A percentile compares a stretch with the other conserved stretches of the same genome.
phyloP scores from a whole-genome alignment of 2,797 vertebrate genomes.

The Girardinus metallicus region DNA sequence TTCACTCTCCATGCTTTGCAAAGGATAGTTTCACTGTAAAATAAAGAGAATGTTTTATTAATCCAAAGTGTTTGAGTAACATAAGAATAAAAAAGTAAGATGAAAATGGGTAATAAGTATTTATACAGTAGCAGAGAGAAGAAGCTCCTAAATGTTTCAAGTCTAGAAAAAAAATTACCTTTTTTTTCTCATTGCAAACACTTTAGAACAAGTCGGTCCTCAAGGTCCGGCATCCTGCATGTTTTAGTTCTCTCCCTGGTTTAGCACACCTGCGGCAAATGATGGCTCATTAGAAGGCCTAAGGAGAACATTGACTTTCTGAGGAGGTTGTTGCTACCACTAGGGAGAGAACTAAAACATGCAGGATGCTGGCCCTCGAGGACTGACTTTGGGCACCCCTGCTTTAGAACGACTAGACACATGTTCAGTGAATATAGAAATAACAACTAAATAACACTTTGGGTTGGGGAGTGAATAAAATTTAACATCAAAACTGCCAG shows the following conservation, averaged over 20 bases:
- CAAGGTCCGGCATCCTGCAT: no score
- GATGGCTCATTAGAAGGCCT: no score
- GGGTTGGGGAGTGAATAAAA: neutral
- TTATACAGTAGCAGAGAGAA: neutral
- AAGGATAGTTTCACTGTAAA: neutral
- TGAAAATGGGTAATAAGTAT: neutral
- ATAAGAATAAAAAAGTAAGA: neutral
- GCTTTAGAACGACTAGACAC: neutral
- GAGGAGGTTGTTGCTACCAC: no score
- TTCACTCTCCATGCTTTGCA: neutral
- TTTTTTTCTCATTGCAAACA: neutral
- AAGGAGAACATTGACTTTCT: no score
- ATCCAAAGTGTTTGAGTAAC: neutral
- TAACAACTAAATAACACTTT: neutral
- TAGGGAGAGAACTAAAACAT: no score
- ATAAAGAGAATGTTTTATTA: neutral
- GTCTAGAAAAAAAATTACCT: neutral
- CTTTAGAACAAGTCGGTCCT: no score
- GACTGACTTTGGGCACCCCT: no score
- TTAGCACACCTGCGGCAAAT: no score
- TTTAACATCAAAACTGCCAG: neutral
- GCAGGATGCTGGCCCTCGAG: no score
- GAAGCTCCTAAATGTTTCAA: neutral
- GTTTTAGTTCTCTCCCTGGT: no score
- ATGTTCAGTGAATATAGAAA: neutral